These are phyloP conservation scores for Coreoperca whiteheadi DNA, from an alignment of 2,113 vertebrate species.

Conservation along the genomic window DNA sequence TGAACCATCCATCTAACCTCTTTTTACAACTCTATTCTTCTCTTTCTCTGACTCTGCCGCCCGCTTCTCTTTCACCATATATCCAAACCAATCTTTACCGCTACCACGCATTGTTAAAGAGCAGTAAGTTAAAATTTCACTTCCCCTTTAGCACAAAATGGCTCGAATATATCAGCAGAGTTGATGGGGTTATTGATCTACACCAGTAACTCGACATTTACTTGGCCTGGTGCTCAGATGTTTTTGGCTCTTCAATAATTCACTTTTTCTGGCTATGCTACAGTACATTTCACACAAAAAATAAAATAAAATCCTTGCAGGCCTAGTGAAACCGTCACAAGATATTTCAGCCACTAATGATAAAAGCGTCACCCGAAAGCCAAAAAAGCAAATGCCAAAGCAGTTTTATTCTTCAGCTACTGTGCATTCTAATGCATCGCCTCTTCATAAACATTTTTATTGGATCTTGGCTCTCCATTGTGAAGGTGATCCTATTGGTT, in stretches of 20 bases:
- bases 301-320: slow-evolving; percentile 9
- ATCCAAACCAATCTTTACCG: slow-evolving; percentile 41
- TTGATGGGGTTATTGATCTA: slow-evolving; percentile 66
- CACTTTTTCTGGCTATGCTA: slow-evolving; percentile 10
- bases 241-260: slow-evolving; percentile 55
- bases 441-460: slow-evolving; percentile 7
- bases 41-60: background rate
- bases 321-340: slow-evolving; percentile 17
- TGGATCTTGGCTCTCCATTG: background rate
- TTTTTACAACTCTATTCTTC: slow-evolving; percentile 35
- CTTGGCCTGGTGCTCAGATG: slow-evolving; percentile 19
- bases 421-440: slow-evolving; percentile 23
- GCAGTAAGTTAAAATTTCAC: slow-evolving; percentile 22
- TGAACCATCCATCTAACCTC: slow-evolving; percentile 30
- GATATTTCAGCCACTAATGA: slow-evolving; percentile 24
- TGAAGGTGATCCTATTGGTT: background rate
- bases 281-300: slow-evolving; percentile 18
- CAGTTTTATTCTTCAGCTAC: slow-evolving; percentile 9
- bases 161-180: slow-evolving; percentile 37
- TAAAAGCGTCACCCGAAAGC: background rate
- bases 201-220: slow-evolving; percentile 61
- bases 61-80: slow-evolving; percentile 11
- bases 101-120: slow-evolving; percentile 44
- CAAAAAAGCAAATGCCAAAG: slow-evolving; percentile 5
- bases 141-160: slow-evolving; percentile 44